Evolutionary conservation across 1,140 invertebrate species (phyloP), one percentile per base, ranked within the genome.

Genomic region (Trichoplusia ni): DNA sequence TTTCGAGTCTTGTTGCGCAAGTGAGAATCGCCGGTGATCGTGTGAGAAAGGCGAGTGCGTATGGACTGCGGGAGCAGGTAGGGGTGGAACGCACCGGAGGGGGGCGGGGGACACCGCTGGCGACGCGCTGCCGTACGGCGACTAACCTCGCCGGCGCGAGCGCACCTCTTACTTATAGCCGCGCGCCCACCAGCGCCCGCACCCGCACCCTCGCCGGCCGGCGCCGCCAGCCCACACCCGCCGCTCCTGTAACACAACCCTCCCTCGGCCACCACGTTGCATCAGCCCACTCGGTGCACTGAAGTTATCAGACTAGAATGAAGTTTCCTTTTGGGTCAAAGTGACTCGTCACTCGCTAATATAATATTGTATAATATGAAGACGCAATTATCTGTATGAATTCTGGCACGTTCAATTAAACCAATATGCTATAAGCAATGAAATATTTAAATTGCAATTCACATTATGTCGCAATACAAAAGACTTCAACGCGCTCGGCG

Each of bases 151-250:
- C 74, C 83, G 77, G 79, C 64, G 77, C 83, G 75, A 38, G 79
- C 64, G 86, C 81, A 73, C 76, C 84, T 84, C 84, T 79, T 86
- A 87, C 82, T 86, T 89, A 88, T 87, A 89, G 84, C 80, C 82
- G 73, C 69, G 72, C 73, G 76, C 79, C 75, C 78, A 77, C 79
- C 69, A 65, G 59, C 64, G 54, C 63, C 25, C 37, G 21, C n/a
- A 47, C 40, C 27, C 58, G 58, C 60, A 40, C 61, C 51, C 65
- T 38, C 64, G 63, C 51, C 82, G n/a, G n/a, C n/a, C n/a, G n/a
- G n/a, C n/a, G n/a, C n/a, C n/a, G n/a, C n/a, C n/a, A n/a, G n/a
- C n/a, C n/a, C n/a, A n/a, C 73, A 51, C 73, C 54, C 66, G 61
- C 49, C 69, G 35, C 59, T 63, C 44, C 69, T 47, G 51, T n/a